Conservation (phyloP, 1,140 invertebrate genomes). For the Medauroidea extradentata region DNA sequence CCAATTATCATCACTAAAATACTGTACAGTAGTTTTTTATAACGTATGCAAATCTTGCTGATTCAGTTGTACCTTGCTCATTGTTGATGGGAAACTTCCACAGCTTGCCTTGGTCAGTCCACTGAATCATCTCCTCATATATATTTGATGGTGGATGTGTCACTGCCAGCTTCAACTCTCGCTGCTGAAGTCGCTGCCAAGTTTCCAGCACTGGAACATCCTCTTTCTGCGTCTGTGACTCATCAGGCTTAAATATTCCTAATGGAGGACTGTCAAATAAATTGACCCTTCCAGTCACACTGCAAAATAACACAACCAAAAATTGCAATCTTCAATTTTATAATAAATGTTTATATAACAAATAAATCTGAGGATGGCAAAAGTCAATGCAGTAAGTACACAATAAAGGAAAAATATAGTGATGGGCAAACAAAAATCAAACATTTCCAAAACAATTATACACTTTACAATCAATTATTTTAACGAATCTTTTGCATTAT, state of each 20-base stretch:
- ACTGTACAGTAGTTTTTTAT: too few relatives aligned
- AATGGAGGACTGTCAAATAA: constrained; percentile 48
- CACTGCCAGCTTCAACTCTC: constrained; percentile 58
- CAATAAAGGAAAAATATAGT: too few relatives aligned
- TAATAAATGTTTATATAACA: too few relatives aligned
- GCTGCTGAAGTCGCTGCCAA: constrained; percentile 62
- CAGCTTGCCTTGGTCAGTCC: constrained; percentile 91
- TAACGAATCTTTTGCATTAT: too few relatives aligned
- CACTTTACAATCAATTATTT: too few relatives aligned
- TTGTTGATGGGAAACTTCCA: constrained; percentile 98
- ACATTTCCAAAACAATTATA: too few relatives aligned
- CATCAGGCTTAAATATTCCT: constrained; percentile 8
- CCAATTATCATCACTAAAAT: too few relatives aligned
- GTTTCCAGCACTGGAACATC: constrained; percentile 52
- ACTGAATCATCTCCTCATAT: constrained; percentile 89
- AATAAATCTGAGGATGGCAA: too few relatives aligned
- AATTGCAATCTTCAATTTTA: neutral
- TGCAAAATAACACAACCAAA: constrained; percentile 1
- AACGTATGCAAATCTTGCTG: too few relatives aligned
- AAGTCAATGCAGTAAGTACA: too few relatives aligned
- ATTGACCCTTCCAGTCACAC: constrained; percentile 39
- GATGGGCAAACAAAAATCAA: too few relatives aligned
- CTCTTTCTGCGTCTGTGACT: constrained; percentile 21
- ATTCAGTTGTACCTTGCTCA: constrained; percentile 74
- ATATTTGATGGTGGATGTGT: constrained; percentile 76